Conservation (phyloP, 1,140 invertebrate species). For the Solenopsis fugax region DNA sequence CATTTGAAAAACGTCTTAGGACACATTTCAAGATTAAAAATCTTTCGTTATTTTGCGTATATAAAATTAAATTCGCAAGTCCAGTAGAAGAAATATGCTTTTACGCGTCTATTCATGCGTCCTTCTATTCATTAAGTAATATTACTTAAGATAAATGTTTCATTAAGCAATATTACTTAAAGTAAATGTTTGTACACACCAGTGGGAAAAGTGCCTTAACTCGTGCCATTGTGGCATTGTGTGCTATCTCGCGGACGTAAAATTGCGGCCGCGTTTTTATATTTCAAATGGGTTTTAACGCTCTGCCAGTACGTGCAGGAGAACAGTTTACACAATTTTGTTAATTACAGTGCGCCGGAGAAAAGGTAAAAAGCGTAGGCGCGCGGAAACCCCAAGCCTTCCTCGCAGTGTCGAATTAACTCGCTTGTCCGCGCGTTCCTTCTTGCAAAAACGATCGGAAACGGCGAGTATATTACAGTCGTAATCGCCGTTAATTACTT, state of each 20-base stretch:
- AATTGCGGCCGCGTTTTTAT: constrained; percentile 57
- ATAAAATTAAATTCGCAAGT: not conserved
- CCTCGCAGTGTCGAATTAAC: constrained; percentile 31
- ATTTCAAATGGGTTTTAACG: constrained; percentile 52
- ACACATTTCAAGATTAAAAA: not conserved
- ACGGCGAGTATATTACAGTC: constrained; percentile 42
- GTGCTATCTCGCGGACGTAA: constrained; percentile 43
- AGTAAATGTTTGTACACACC: constrained; percentile 22
- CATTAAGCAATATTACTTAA: not conserved
- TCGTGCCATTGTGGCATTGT: constrained; percentile 34
- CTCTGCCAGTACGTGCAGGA: constrained; percentile 34
- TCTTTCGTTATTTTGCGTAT: not conserved
- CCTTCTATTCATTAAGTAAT: not conserved
- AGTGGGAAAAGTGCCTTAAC: constrained; percentile 27
- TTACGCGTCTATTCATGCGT: too few relatives aligned
- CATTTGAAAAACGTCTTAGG: not conserved
- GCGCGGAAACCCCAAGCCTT: constrained; percentile 17
- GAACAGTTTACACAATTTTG: constrained; percentile 63
- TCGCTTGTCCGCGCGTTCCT: constrained; percentile 36
- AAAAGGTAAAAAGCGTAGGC: constrained; percentile 46
- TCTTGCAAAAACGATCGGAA: constrained; percentile 58
- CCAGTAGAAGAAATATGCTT: not conserved
- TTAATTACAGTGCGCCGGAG: constrained; percentile 50
- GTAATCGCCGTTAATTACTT: constrained; percentile 62
- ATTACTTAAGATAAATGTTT: constrained; percentile 9